Conservation (phyloP, 2,797 vertebrate genomes). For the Hippocampus kuda region DNA sequence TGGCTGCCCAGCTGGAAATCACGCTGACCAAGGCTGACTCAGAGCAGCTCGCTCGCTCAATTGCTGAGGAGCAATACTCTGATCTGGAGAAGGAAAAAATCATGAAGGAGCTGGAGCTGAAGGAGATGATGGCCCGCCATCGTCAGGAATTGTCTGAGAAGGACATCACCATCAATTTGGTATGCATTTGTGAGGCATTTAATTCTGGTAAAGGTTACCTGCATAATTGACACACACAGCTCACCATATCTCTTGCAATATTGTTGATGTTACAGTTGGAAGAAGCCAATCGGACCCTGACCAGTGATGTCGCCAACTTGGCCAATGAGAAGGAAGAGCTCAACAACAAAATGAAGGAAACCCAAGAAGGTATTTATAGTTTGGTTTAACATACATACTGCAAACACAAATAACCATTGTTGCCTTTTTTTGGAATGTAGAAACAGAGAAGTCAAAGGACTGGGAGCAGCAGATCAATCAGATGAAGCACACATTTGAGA, state of each 20-base stretch:
- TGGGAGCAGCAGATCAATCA: slow-evolving; percentile 77
- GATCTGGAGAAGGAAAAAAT: slow-evolving; percentile 98
- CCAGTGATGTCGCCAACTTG: slow-evolving; percentile 89
- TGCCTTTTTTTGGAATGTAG: slow-evolving; percentile 48
- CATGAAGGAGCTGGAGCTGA: slow-evolving; percentile 97
- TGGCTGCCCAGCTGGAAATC: slow-evolving; percentile 90
- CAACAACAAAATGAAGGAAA: slow-evolving; percentile 87
- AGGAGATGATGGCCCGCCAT: slow-evolving; percentile 96
- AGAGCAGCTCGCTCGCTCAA: slow-evolving; percentile 92
- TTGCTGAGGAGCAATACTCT: slow-evolving; percentile 94
- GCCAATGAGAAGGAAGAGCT: slow-evolving; percentile 94
- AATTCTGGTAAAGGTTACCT: background rate
- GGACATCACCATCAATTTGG: slow-evolving; percentile 86
- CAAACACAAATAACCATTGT: background rate
- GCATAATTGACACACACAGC: background rate
- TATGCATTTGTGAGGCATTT: slow-evolving; percentile 30
- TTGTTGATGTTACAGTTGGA: slow-evolving; percentile 73
- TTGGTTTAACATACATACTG: background rate
- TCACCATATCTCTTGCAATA: background rate
- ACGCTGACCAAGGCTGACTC: slow-evolving; percentile 94
- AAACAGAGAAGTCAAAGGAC: slow-evolving; percentile 75
- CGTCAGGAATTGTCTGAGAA: slow-evolving; percentile 89
- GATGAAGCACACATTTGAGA: slow-evolving; percentile 84
- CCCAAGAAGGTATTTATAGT: slow-evolving; percentile 42
- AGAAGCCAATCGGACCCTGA: slow-evolving; percentile 92